Conservation (phyloP, 2,888 invertebrate genomes). For the Blomia tropicalis region DNA sequence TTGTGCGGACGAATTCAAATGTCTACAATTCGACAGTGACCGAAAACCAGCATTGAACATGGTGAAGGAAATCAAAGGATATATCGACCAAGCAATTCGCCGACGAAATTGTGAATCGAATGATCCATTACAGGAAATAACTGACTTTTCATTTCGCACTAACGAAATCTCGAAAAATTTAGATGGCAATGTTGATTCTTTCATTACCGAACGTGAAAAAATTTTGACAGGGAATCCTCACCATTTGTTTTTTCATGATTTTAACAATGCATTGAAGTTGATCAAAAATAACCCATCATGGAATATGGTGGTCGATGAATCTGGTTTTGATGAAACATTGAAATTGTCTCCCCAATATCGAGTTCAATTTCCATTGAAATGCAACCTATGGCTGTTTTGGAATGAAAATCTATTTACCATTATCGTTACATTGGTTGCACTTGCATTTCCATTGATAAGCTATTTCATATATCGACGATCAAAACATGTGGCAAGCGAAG, state of each 20-base stretch:
- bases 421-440: not conserved
- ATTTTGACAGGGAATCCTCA: not conserved
- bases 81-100: constrained; percentile 11
- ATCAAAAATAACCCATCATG: constrained; percentile 16
- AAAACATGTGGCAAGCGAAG: constrained; percentile 6
- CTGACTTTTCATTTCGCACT: not conserved
- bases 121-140: not conserved
- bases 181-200: not conserved
- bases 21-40: constrained; percentile 14
- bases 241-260: not conserved
- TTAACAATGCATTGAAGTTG: constrained; percentile 11
- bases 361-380: constrained; percentile 7
- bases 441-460: not conserved
- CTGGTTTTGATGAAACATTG: not conserved
- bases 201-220: not conserved
- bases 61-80: constrained; percentile 18
- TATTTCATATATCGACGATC: not conserved
- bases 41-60: constrained; percentile 16
- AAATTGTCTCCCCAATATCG: not conserved
- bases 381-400: constrained; percentile 3
- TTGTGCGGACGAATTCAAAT: not conserved
- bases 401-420: constrained; percentile 7
- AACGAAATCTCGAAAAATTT: not conserved
- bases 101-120: constrained; percentile 1
- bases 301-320: not conserved